Percentiles rank a stretch among this genome's conserved stretches.
Evolutionary conservation across 1,140 invertebrate species (phyloP).

Genomic region (Drosophila melanogaster): Release_6_plus_ISO1_MT NT_037436.4:19106501-19107000

Average conservation of each 20-base stretch:
- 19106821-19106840: slow-evolving; percentile 73
- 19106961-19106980: slow-evolving; percentile 54
- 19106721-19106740: slow-evolving; percentile 23
- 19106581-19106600: slow-evolving; percentile 27
- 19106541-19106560: slow-evolving; percentile 13
- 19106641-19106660: slow-evolving; percentile 27
- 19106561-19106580: slow-evolving; percentile 16
- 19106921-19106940: slow-evolving; percentile 46
- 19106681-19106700: slow-evolving; percentile 65
- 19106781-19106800: slow-evolving; percentile 56
- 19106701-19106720: slow-evolving; percentile 61
- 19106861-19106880: slow-evolving; percentile 61
- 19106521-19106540: slow-evolving; percentile 2
- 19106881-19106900: slow-evolving; percentile 18
- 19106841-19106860: slow-evolving; percentile 51
- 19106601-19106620: slow-evolving; percentile 60
- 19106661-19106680: slow-evolving; percentile 25
- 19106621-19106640: slow-evolving; percentile 36
- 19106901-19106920: slow-evolving; percentile 9
- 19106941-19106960: slow-evolving; percentile 79
- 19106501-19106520: slow-evolving; percentile 7
- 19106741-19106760: slow-evolving; percentile 50
- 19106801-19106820: slow-evolving; percentile 38
- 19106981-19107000: neutral
- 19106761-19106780: slow-evolving; percentile 65